Base-by-base conservation (phyloP, 2,797 vertebrate genomes). In the Eptatretus atami region DNA sequence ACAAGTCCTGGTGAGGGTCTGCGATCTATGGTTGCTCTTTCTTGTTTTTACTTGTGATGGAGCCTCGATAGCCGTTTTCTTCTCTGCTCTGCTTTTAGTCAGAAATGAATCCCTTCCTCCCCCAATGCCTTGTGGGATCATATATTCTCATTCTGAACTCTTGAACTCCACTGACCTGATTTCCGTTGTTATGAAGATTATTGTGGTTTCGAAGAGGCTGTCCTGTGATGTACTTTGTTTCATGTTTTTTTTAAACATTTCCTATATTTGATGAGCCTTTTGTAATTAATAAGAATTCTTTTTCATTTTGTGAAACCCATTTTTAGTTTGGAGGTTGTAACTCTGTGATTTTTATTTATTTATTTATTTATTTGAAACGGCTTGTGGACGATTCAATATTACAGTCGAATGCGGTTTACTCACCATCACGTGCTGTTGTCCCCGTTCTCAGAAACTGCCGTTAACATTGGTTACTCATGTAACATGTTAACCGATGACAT, bases 391-490 rank as follows among this genome's bases (percentile, higher is more conserved):
- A 44, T 44, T 44, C 31, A 8, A 44, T 44, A 44, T 44, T 44
- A 8, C 31, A 44, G 31, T 44, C 6, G 4, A 44, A 44, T 44
- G 31, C 31, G 6, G 4, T 44, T 44, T 44, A 44, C 31, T 44
- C 31, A 44, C 31, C 31, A 44, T 44, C 31, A 44, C 6, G 31
- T 44, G 31, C 31, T 44, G 31, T 44, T 44, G 31, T 44, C 31
- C 31, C 31, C 31, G 3, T 44, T 44, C 4, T 44, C 70, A 86
- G 83, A 84, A 74, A 83, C 82, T 3, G 80, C 80, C 1, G 77
- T 79, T 74, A 84, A 82, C 70, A 80, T 84, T 9, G 78, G 80
- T 54, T 84, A 83, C 69, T 81, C 80, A 65, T 81, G 80, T 73
- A 77, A 79, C 69, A 74, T 86, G 75, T 75, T 85, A 66, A 77